Base-by-base conservation (phyloP, 2,888 invertebrate species). In the Drosophila algonquin region DNA sequence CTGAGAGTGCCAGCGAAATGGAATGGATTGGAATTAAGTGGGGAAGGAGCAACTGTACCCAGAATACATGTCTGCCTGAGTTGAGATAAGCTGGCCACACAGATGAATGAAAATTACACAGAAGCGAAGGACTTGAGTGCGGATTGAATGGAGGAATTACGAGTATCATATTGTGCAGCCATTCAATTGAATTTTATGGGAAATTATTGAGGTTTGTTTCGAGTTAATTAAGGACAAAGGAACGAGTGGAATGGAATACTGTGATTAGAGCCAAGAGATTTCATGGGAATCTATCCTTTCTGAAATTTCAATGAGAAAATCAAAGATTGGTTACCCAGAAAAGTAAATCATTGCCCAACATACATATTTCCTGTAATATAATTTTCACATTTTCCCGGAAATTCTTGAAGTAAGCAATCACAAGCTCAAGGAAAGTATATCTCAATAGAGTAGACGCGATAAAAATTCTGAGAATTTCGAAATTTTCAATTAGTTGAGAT, bases 401-500 rank as follows among this genome's bases (percentile, higher is more conserved):
- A 12, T 40, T 30, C 14, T 16, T 14, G 1, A 18, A 7, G 12
- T 1, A 27, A 30, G 27, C 8, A 45, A 27, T 16, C 21, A 21
- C 3, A 10, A 21, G 12, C 3, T 44, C 35, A 27, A 2, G 9
- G 3, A 24, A 27, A 18, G 18, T 9, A 0, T 27, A 9, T 21
- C 5, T 5, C 35, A n/a, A n/a, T 14, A 50, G 24, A 32, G 47
- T 10, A 48, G 67, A 12, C 50, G 10, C 16, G 55, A 65, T 50
- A 44, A 32, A 16, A 35, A 32, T 56, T 27, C 18, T 24, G 14
- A 32, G 24, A 67, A 35, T 51, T 24, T 48, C 24, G 18, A 24
- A 35, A 21, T 56, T 50, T 54, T 48, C 55, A 51, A 67, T 67
- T 56, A 67, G 50, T 68, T 67, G 50, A 68, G 68, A n/a, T n/a